A percentile compares a stretch with the other conserved stretches of the same genome.
These are phyloP conservation scores for Lamproptera curius DNA, from an alignment of 2,888 invertebrate species.

Conservation along the genomic window DNA sequence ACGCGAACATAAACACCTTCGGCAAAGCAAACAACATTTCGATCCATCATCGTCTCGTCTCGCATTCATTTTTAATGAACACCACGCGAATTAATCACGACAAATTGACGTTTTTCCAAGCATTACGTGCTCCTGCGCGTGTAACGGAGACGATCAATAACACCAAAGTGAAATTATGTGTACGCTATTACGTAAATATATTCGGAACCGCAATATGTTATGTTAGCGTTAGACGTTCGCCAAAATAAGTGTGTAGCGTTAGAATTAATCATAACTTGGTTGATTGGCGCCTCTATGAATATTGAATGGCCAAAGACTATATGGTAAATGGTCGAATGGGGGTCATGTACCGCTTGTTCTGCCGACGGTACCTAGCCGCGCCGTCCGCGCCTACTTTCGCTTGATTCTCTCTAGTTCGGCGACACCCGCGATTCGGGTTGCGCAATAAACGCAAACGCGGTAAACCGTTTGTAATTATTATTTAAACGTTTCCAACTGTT, in stretches of 20 bases:
- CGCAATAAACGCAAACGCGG: constrained; percentile 28
- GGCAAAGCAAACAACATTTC: too few relatives aligned
- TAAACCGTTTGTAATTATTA: constrained; percentile 62
- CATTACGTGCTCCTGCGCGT: background rate
- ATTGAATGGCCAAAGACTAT: constrained; percentile 7
- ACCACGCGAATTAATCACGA: too few relatives aligned
- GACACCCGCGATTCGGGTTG: constrained; percentile 18
- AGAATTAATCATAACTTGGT: constrained; percentile 12
- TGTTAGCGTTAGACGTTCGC: constrained; percentile 2
- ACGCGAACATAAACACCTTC: too few relatives aligned
- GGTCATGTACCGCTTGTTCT: constrained; percentile 1
- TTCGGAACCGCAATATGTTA: constrained; percentile 10
- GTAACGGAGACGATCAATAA: constrained; percentile 8
- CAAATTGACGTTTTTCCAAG: background rate
- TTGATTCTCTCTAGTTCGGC: constrained; percentile 52
- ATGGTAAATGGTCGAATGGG: constrained; percentile 1
- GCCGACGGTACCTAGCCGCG: constrained; percentile 17
- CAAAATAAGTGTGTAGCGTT: constrained; percentile 4
- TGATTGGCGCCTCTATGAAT: constrained; percentile 7
- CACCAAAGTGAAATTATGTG: constrained; percentile 11
- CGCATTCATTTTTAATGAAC: too few relatives aligned
- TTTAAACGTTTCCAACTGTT: too few relatives aligned
- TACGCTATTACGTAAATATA: constrained; percentile 14
- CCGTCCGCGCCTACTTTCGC: constrained; percentile 50
- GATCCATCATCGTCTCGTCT: too few relatives aligned